phyloP scores from a whole-genome alignment of 2,888 invertebrate genomes.

The Sesamia inferens region DNA sequence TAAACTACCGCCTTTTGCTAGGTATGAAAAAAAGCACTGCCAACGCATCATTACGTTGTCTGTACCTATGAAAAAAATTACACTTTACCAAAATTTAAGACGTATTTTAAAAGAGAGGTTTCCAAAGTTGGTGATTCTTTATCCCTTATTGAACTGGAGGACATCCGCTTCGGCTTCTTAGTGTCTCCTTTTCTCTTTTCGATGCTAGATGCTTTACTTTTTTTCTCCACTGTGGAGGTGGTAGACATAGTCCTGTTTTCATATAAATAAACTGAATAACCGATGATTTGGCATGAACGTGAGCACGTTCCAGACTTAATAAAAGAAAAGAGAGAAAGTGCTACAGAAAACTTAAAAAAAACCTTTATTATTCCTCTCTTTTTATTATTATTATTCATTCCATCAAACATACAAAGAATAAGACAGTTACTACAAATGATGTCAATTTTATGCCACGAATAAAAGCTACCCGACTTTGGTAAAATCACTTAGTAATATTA shows the following conservation, averaged over 20 bases:
- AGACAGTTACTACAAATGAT: too few species aligned
- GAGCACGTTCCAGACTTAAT: neutral
- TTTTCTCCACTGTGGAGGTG: slow-evolving; percentile 75
- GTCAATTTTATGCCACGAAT: too few species aligned
- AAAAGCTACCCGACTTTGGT: too few species aligned
- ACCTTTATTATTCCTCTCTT: too few species aligned
- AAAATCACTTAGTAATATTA: too few species aligned
- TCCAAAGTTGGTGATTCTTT: slow-evolving; percentile 71
- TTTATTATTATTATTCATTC: too few species aligned
- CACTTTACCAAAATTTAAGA: slow-evolving; percentile 81
- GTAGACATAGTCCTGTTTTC: slow-evolving; percentile 71
- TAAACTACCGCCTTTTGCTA: neutral
- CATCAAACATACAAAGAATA: too few species aligned
- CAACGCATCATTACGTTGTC: neutral
- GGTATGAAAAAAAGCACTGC: neutral
- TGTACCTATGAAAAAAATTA: neutral
- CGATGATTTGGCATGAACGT: neutral
- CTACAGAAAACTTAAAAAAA: neutral
- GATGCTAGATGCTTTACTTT: slow-evolving; percentile 72
- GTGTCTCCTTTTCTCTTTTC: slow-evolving; percentile 71
- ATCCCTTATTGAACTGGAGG: slow-evolving; percentile 72
- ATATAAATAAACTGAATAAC: slow-evolving; percentile 1
- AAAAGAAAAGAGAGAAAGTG: neutral
- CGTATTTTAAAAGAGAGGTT: slow-evolving; percentile 81
- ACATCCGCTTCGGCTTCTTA: slow-evolving; percentile 73